A percentile compares a stretch with the other conserved stretches of the same genome.
Conservation (phyloP, 2,888 invertebrate species). For the Tiliacea citrago region DNA sequence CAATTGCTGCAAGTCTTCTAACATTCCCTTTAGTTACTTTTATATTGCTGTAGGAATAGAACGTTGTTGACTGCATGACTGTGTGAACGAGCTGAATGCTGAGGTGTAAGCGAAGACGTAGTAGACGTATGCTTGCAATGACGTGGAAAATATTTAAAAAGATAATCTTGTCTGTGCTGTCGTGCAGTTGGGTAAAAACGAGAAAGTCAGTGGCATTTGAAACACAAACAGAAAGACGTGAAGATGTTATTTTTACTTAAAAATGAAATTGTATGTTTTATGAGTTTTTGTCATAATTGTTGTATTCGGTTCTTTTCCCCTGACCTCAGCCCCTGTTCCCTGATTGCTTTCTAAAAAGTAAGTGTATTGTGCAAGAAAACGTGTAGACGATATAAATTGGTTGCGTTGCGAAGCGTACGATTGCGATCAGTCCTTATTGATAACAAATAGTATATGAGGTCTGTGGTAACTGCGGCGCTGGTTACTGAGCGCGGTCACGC, state of each 20-base stretch:
- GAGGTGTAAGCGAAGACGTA: background rate
- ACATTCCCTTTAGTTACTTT: background rate
- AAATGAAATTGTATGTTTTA: no score
- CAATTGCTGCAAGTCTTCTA: conserved; percentile 2
- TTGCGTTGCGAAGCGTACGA: conserved; percentile 2
- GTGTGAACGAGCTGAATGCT: background rate
- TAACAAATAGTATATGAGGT: conserved; percentile 22
- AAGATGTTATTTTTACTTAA: no score
- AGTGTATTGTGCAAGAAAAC: background rate
- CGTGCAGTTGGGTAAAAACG: no score
- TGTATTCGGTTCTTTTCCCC: no score
- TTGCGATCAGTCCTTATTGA: conserved; percentile 6
- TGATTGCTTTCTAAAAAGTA: background rate
- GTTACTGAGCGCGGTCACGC: conserved; percentile 26
- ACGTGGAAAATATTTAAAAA: background rate
- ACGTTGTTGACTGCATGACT: no score
- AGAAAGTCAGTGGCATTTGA: no score
- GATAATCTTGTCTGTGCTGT: no score
- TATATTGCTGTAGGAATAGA: background rate
- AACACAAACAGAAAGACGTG: no score
- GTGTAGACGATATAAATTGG: conserved; percentile 20
- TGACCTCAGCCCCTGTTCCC: background rate
- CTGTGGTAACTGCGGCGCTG: conserved; percentile 22
- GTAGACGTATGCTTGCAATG: background rate
- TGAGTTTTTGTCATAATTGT: no score